Evolutionary conservation across 2,113 vertebrate species (phyloP).

Genomic region (Ictalurus furcatus): DNA sequence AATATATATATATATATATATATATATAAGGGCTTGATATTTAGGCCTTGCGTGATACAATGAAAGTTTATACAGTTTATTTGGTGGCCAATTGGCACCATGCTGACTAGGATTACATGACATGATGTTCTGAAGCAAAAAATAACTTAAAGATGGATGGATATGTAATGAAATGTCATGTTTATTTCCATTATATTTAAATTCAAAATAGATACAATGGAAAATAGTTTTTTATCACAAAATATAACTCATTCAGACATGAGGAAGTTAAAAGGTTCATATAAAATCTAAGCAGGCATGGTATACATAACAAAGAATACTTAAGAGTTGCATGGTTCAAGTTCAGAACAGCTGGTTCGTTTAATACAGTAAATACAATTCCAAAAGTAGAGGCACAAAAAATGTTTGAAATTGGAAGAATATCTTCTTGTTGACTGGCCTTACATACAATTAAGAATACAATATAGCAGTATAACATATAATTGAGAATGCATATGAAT

Average conservation of each 20-base stretch:
- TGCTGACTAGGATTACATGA: not conserved
- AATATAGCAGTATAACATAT: not conserved
- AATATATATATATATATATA: too few relatives aligned
- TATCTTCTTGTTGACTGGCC: not conserved
- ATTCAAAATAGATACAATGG: not conserved
- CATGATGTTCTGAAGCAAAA: not conserved
- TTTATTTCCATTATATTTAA: slow-evolving; percentile 50
- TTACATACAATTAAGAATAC: not conserved
- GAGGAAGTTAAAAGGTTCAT: not conserved
- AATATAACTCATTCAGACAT: slow-evolving; percentile 38
- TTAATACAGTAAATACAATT: slow-evolving; percentile 26
- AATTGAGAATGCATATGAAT: slow-evolving; percentile 7
- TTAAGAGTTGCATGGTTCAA: slow-evolving; percentile 13
- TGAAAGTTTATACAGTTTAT: not conserved
- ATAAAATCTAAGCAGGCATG: slow-evolving; percentile 18
- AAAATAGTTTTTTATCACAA: slow-evolving; percentile 46
- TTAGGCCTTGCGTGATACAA: not conserved
- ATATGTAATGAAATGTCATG: slow-evolving; percentile 15
- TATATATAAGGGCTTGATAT: not conserved
- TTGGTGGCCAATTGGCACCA: not conserved
- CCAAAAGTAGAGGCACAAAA: slow-evolving; percentile 6
- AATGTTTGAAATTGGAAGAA: not conserved
- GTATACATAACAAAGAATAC: slow-evolving; percentile 22
- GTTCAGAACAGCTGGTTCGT: not conserved
- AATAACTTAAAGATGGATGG: not conserved